phyloP scores from a whole-genome alignment of 2,797 vertebrate genomes.

The Prunella strophiata region DNA sequence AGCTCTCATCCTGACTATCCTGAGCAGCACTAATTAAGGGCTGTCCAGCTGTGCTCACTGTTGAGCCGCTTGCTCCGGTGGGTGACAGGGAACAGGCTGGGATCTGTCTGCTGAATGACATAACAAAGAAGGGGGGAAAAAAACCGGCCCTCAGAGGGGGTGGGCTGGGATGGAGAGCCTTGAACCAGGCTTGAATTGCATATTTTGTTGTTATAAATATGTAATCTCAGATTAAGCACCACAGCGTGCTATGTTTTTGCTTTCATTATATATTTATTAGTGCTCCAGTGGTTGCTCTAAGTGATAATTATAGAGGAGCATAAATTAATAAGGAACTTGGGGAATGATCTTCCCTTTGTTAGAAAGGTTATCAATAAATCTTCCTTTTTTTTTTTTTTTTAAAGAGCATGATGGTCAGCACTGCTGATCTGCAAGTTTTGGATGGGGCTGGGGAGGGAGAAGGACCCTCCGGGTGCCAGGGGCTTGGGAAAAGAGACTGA shows the following conservation, averaged over 20 bases:
- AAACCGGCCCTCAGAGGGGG: conserved; percentile 65
- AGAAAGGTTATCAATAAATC: conserved; percentile 62
- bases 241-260: conserved; percentile 81
- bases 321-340: conserved; percentile 79
- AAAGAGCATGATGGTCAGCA: not conserved
- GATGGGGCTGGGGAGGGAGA: not conserved
- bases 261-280: conserved; percentile 86
- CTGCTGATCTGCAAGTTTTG: not conserved
- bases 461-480: fast-evolving
- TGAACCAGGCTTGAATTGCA: conserved; percentile 81
- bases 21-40: conserved; percentile 95
- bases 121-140: conserved; percentile 82
- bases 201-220: conserved; percentile 82
- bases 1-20: conserved; percentile 87
- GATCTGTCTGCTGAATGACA: conserved; percentile 94
- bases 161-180: conserved; percentile 77
- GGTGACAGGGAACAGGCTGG: conserved; percentile 95
- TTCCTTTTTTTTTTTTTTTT: not conserved
- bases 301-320: conserved; percentile 83
- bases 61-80: conserved; percentile 80
- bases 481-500: not conserved
- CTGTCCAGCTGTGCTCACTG: conserved; percentile 92
- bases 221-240: conserved; percentile 84
- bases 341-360: conserved; percentile 46
- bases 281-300: conserved; percentile 59